A percentile compares a stretch with the other conserved stretches of the same genome.
These are phyloP conservation scores for Tenthredo distinguenda DNA, from an alignment of 2,888 invertebrate species.

Conservation along the genomic window DNA sequence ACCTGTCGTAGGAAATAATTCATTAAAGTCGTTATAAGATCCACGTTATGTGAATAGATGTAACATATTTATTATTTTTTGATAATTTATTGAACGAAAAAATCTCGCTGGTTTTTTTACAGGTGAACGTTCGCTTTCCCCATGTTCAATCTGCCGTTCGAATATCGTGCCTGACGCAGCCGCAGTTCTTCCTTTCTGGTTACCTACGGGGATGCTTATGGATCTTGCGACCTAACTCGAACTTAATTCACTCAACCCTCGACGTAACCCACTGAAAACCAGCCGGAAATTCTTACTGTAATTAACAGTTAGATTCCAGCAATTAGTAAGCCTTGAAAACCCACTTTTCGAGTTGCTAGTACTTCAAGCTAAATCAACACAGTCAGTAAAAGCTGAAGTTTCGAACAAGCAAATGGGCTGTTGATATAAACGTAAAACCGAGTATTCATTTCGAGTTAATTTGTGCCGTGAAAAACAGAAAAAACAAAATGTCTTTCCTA, in stretches of 20 bases:
- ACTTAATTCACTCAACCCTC: background rate
- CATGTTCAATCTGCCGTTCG: conserved; percentile 13
- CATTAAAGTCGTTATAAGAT: background rate
- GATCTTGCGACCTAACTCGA: background rate
- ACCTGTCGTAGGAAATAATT: background rate
- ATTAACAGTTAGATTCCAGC: background rate
- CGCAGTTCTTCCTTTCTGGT: conserved; percentile 10
- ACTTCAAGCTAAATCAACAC: background rate
- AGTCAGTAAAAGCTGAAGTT: background rate
- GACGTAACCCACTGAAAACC: background rate
- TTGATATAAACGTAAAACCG: background rate
- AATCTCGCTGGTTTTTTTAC: conserved; percentile 2
- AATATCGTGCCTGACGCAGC: conserved; percentile 11
- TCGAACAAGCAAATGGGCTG: background rate
- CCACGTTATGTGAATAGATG: background rate
- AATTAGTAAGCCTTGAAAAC: background rate
- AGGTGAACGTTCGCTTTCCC: conserved; percentile 32
- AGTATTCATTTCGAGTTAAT: background rate
- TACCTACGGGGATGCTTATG: conserved; percentile 13
- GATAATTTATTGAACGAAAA: background rate
- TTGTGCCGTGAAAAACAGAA: background rate
- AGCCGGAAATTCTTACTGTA: background rate
- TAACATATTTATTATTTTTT: background rate
- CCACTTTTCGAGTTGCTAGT: background rate
- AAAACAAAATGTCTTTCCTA: conserved; percentile 77